Base-by-base conservation (phyloP, 2,113 vertebrate species). In the Cottus gobio region DNA sequence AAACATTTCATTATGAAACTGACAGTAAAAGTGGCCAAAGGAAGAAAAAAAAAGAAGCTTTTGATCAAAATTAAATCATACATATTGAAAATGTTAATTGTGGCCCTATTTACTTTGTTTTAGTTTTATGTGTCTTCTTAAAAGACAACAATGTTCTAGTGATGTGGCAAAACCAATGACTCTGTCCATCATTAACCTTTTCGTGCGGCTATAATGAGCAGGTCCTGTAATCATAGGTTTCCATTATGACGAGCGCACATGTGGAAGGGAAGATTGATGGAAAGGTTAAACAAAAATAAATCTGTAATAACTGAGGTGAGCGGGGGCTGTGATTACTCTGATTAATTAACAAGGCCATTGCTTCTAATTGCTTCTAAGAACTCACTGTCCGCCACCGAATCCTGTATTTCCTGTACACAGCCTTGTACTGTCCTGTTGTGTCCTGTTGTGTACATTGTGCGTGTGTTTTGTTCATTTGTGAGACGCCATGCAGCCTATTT, bases 311-410 rank as follows among this genome's bases (percentile, higher is more conserved):
- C 83, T 73, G 79, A 75, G 78, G 71, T 78, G 76, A 88, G 76
- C 62, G 74, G 60, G 71, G 77, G 81, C 81, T 72, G 63, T 88
- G 79, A 92, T 91, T 90, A 89, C 82, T 75, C 80, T 89, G 89
- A 93, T 92, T 91, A 92, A 93, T 92, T 91, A 92, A 92, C 89
- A 81, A 85, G 85, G 52, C 70, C 86, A 90, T 93, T 91, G 91
- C 20, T 66, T 70, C 74, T 87, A 92, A 93, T 93, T 91, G 87
- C 84, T 85, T 86, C 86, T 82, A 85, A 77, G 85, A 83, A 87
- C 36, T 71, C 48, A 80, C 72, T 77, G 74, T 77, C 84, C 57
- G 57, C 46, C 46, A 13, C 39, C 58, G 66, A 83, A 88, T 37
- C 56, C 20, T 54, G 22, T 34, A 65, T 10, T 15, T 48, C 68